Evolutionary conservation across 2,888 invertebrate species (phyloP).

Genomic region (Monoplex corrugatus): DNA sequence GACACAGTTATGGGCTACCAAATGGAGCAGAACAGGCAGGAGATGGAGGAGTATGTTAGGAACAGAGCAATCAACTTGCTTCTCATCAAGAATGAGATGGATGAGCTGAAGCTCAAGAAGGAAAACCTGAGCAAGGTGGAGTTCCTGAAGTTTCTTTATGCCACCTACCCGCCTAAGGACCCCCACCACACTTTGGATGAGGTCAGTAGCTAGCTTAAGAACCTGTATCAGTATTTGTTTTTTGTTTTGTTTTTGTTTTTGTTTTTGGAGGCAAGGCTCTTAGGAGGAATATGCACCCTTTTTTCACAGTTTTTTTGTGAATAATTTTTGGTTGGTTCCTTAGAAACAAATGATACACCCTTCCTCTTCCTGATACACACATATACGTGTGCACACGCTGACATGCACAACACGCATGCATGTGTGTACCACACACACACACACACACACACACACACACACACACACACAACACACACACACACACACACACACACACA

Average conservation of each 20-base stretch:
- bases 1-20: slow-evolving; percentile 61
- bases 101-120: slow-evolving; percentile 52
- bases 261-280: neutral
- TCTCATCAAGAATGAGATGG: slow-evolving; percentile 59
- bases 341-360: no score
- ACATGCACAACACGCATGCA: no score
- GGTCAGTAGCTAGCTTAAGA: neutral
- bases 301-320: no score
- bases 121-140: slow-evolving; percentile 46
- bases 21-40: slow-evolving; percentile 58
- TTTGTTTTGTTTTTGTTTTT: no score
- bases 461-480: no score
- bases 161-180: slow-evolving; percentile 63
- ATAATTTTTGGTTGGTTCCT: no score
- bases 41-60: slow-evolving; percentile 60
- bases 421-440: no score
- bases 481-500: no score
- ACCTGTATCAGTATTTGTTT: no score
- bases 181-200: slow-evolving; percentile 58
- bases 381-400: no score
- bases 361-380: no score
- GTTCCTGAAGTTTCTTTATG: slow-evolving; percentile 64
- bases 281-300: neutral
- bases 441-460: no score
- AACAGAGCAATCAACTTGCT: slow-evolving; percentile 55